These are phyloP conservation scores for Riptortus pedestris DNA, from an alignment of 1,140 invertebrate genomes.

Conservation along the genomic window DNA sequence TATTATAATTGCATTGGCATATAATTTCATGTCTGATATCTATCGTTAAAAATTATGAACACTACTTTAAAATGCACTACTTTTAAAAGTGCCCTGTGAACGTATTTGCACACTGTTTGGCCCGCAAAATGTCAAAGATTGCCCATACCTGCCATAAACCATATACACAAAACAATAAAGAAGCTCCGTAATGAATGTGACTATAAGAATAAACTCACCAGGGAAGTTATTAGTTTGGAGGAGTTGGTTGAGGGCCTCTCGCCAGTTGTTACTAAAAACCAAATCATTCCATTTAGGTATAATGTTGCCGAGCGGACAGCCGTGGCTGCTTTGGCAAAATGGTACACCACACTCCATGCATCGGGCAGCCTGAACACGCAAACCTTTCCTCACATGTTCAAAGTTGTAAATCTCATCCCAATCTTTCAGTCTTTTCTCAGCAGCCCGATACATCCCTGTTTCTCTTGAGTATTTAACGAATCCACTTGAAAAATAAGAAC, in stretches of 20 bases:
- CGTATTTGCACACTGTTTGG: too few species aligned
- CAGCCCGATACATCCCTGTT: conserved; percentile 68
- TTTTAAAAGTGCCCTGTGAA: too few species aligned
- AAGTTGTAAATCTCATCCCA: conserved; percentile 97
- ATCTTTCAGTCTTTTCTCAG: conserved; percentile 74
- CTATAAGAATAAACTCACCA: conserved; percentile 40
- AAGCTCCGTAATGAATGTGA: too few species aligned
- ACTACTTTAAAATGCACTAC: too few species aligned
- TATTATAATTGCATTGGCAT: too few species aligned
- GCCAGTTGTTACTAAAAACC: conserved; percentile 89
- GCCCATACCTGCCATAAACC: too few species aligned
- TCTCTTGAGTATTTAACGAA: conserved; percentile 94
- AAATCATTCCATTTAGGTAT: conserved; percentile 99
- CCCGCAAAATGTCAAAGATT: too few species aligned
- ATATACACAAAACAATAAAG: too few species aligned
- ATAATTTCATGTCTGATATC: too few species aligned
- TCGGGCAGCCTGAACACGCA: conserved; percentile 83
- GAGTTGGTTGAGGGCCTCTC: conserved; percentile 88
- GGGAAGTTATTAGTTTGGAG: conserved; percentile 99
- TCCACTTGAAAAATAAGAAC: conserved; percentile 47
- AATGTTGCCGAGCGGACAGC: conserved; percentile 95
- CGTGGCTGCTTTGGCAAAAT: conserved; percentile 94
- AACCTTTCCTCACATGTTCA: conserved; percentile 69
- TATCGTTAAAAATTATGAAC: too few species aligned
- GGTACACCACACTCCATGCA: conserved; percentile 99